Percentiles rank a stretch among this genome's conserved stretches.
Conservation (phyloP, 2,797 vertebrate species). For the Mormyrops boulengeri region DNA sequence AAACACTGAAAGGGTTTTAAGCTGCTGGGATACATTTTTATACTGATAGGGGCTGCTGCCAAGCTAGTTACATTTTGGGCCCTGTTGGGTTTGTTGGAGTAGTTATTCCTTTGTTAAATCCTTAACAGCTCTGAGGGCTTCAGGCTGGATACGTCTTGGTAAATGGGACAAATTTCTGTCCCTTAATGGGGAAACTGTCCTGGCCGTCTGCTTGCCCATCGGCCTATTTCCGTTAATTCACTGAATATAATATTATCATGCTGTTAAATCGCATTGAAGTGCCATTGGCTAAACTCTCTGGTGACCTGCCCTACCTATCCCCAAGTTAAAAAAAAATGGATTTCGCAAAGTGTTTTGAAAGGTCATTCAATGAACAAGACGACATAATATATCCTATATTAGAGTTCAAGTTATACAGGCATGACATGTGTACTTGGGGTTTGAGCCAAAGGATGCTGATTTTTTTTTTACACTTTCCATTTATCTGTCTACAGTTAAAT, state of each 20-base stretch:
- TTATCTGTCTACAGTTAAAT: not conserved
- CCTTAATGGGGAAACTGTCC: not conserved
- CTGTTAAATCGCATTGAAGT: not conserved
- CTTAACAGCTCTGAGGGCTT: not conserved
- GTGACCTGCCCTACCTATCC: slow-evolving; percentile 11
- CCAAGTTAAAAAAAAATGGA: not conserved
- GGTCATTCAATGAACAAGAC: not conserved
- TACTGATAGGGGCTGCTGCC: slow-evolving; percentile 1
- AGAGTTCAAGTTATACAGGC: not conserved
- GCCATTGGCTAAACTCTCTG: slow-evolving; percentile 9
- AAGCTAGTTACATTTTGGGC: not conserved
- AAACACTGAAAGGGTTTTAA: slow-evolving; percentile 1
- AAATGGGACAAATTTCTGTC: slow-evolving; percentile 13
- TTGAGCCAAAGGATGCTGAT: not conserved
- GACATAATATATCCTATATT: not conserved
- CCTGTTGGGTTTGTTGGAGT: not conserved
- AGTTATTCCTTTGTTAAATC: slow-evolving; percentile 13
- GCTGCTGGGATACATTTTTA: not conserved
- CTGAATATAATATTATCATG: not conserved
- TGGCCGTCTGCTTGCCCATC: not conserved
- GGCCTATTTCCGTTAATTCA: slow-evolving; percentile 10
- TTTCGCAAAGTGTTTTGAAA: not conserved
- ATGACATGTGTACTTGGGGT: not conserved
- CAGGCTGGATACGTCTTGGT: not conserved
- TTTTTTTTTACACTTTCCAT: not conserved